Base-by-base conservation (phyloP, 2,797 vertebrate species). In the Acipenser ruthenus region DNA sequence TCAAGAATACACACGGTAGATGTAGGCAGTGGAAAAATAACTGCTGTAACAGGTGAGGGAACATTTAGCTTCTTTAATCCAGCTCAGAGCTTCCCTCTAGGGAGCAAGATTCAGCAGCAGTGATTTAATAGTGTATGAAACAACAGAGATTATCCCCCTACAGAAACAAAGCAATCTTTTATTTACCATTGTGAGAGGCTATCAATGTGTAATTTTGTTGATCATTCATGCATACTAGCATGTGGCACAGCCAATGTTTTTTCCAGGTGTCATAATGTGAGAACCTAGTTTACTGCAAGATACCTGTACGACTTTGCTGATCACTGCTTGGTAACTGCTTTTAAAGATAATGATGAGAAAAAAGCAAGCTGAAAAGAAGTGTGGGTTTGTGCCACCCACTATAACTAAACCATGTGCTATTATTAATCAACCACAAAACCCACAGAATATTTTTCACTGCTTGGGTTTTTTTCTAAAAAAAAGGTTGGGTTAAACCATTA, bases 41-140 rank as follows among this genome's bases (percentile, higher is more conserved):
- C 69, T 67, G 64, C 67, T 60, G 64, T 65, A 77, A 78, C 77
- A 80, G 80, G 77, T 80, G 80, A 80, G 74, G 65, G 55, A 49
- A 51, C 65, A 47, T 50, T 53, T n/a, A 37, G 48, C 67, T 60
- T 65, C 74, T 73, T 69, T 73, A 71, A 77, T 72, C 70, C 76
- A 64, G 12, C 63, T 59, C 64, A 53, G 59, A 9, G 49, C 51
- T 8, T 51, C 69, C 52, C 63, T 61, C 18, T 11, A 50, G 68
- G 60, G 47, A 13, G 50, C 2, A 64, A 49, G 68, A 72, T 65
- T 69, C 58, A 10, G 68, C n/a, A 50, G 62, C 47, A 49, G 58
- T 65, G 69, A 67, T 55, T 74, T 69, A 60, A 74, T 71, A 78
- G 75, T 69, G 69, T 66, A 71, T 77, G 74, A 77, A 78, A 74